A percentile compares a stretch with the other conserved stretches of the same genome.
phyloP scores from a whole-genome alignment of 2,888 invertebrate species.

The Philaethria dido region DNA sequence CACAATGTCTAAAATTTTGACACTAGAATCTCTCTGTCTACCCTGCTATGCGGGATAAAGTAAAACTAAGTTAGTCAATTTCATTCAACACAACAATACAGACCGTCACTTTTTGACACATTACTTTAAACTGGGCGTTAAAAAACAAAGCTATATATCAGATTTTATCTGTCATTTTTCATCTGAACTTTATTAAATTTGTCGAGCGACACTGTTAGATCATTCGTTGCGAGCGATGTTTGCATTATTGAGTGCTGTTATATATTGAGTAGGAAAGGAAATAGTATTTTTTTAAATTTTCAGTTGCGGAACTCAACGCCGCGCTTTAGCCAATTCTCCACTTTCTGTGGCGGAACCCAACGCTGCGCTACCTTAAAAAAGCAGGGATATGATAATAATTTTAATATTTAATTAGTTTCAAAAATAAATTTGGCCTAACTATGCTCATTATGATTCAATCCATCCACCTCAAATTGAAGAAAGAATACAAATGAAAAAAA shows the following conservation, averaged over 20 bases:
- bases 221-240: slow-evolving; percentile 32
- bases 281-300: not conserved
- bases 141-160: slow-evolving; percentile 24
- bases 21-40: no score
- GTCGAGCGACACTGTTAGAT: slow-evolving; percentile 37
- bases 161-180: slow-evolving; percentile 29
- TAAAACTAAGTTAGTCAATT: not conserved
- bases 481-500: no score
- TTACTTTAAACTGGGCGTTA: slow-evolving; percentile 12
- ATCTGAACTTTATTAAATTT: slow-evolving; percentile 36
- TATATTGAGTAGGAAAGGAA: not conserved
- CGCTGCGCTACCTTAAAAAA: no score
- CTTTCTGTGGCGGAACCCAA: no score
- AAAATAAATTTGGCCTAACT: no score
- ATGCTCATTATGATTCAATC: no score
- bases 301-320: no score
- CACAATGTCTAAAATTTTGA: no score
- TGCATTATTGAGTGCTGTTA: slow-evolving; percentile 1
- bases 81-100: not conserved
- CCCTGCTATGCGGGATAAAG: no score
- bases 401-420: no score
- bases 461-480: no score
- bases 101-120: slow-evolving; percentile 1
- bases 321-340: not conserved
- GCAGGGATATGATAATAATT: no score